A percentile compares a stretch with the other conserved stretches of the same genome.
phyloP scores from a whole-genome alignment of 1,140 invertebrate genomes.

The Penaeus indicus region DNA sequence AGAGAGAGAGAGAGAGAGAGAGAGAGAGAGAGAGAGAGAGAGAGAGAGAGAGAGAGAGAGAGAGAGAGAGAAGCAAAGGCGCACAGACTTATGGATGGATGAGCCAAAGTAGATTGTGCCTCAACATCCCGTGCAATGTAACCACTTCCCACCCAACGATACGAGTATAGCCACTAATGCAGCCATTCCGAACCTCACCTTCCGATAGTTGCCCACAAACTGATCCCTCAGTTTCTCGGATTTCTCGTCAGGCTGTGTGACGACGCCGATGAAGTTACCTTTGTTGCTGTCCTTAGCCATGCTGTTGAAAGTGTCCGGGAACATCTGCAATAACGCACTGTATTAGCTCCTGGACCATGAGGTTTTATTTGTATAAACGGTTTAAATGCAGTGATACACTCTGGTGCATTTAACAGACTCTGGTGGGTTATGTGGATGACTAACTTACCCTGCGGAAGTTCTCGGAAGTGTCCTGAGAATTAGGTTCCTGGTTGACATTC shows the following conservation, averaged over 20 bases:
- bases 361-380: too few species aligned
- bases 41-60: too few species aligned
- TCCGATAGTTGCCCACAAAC: conserved; percentile 35
- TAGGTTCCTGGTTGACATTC: conserved; percentile 34
- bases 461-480: conserved; percentile 5
- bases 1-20: too few species aligned
- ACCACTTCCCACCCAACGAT: too few species aligned
- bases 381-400: too few species aligned
- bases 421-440: not conserved
- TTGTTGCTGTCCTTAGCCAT: not conserved
- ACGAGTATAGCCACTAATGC: not conserved
- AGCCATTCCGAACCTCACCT: conserved; percentile 2
- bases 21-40: too few species aligned
- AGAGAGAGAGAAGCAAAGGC: too few species aligned
- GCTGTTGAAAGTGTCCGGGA: conserved; percentile 31
- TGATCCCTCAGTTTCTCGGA: conserved; percentile 9
- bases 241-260: not conserved
- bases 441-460: conserved; percentile 22
- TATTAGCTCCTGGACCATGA: too few species aligned
- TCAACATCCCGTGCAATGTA: too few species aligned
- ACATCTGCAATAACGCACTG: conserved; percentile 18
- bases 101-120: too few species aligned
- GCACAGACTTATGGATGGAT: too few species aligned
- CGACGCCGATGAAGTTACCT: conserved; percentile 40
- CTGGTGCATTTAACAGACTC: too few species aligned